A percentile compares a stretch with the other conserved stretches of the same genome.
Evolutionary conservation across 2,113 vertebrate genomes (phyloP).

Genomic region (Macheiramphus alcinus): DNA sequence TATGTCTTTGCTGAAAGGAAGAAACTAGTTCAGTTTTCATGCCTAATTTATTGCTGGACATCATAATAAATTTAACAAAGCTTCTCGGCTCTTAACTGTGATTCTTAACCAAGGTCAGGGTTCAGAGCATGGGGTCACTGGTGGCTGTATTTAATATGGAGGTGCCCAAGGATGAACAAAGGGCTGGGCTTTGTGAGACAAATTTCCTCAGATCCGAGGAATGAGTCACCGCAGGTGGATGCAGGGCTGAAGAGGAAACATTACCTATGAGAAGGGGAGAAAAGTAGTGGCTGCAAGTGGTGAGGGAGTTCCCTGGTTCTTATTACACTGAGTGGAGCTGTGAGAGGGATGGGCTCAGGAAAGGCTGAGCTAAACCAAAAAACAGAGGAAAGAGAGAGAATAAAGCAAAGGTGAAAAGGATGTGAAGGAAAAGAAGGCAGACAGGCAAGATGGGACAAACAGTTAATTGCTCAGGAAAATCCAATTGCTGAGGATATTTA

Average conservation of each 20-base stretch:
- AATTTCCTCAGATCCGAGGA: background rate
- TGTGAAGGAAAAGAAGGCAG: background rate
- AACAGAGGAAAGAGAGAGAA: background rate
- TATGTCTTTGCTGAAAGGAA: background rate
- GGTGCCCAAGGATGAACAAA: background rate
- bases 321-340: background rate
- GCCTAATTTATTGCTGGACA: background rate
- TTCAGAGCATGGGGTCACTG: background rate
- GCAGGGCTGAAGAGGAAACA: background rate
- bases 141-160: background rate
- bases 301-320: background rate
- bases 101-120: accelerated
- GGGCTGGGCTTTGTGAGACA: background rate
- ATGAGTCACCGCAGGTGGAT: background rate
- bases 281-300: background rate
- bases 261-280: background rate
- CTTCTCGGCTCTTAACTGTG: background rate
- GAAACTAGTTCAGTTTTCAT: background rate
- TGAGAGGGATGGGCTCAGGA: background rate
- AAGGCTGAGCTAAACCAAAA: background rate
- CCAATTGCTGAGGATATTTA: background rate
- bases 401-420: background rate
- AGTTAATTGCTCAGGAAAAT: background rate
- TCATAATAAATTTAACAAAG: background rate
- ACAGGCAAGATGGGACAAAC: background rate